Evolutionary conservation across 1,140 invertebrate species (phyloP).

Genomic region (Drosophila obscura): DNA sequence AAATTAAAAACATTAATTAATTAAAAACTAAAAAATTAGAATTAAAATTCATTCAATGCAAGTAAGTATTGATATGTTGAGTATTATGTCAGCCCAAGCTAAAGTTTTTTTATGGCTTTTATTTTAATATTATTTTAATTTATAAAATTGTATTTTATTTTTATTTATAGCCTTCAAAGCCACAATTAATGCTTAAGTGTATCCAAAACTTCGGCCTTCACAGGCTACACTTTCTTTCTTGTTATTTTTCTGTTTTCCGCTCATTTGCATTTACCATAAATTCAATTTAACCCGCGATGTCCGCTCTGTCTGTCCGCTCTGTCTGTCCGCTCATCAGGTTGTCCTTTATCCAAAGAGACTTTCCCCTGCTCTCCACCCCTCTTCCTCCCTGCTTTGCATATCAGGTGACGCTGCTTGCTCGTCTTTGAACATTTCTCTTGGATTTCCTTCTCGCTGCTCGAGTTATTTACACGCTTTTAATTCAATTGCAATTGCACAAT

Average conservation of each 20-base stretch:
- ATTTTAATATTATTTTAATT: no score
- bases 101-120: no score
- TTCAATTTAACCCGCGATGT: constrained; percentile 63
- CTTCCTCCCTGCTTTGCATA: constrained; percentile 6
- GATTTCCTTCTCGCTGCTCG: constrained; percentile 32
- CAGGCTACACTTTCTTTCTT: neutral
- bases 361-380: neutral
- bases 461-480: constrained; percentile 73
- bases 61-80: no score
- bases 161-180: no score
- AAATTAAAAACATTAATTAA: no score
- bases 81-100: no score
- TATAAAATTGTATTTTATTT: no score
- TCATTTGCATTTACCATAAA: constrained; percentile 81
- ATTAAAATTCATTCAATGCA: no score
- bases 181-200: no score
- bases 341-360: neutral
- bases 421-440: constrained; percentile 38
- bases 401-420: constrained; percentile 33
- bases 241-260: constrained; percentile 57
- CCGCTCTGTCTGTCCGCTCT: constrained; percentile 8
- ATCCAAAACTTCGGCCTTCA: no score
- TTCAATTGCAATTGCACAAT: constrained; percentile 78
- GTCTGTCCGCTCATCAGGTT: constrained; percentile 3
- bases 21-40: no score